Evolutionary conservation across 2,113 vertebrate species (phyloP).

Genomic region (Trachemys scripta): DNA sequence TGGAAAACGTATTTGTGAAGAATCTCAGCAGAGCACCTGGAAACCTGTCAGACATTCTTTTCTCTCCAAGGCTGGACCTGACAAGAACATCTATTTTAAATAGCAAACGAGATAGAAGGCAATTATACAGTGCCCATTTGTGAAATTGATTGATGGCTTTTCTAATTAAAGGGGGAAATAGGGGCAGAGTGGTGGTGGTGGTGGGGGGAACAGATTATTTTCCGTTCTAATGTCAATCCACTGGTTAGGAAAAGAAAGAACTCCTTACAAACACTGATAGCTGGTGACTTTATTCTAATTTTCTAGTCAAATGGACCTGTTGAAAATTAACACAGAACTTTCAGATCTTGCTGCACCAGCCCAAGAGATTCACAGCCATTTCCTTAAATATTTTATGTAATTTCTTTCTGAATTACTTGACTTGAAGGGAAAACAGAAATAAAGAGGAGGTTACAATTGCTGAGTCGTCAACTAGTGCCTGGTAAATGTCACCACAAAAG

Average conservation of each 20-base stretch:
- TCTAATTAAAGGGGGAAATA: background rate
- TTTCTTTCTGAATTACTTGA: background rate
- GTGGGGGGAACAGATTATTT: background rate
- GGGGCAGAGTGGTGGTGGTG: accelerated
- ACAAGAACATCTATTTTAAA: background rate
- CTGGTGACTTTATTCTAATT: background rate
- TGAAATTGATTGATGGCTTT: background rate
- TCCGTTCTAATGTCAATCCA: background rate
- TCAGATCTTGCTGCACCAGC: accelerated
- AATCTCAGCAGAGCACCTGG: background rate
- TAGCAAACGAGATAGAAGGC: background rate
- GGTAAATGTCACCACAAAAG: background rate
- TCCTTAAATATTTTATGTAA: background rate
- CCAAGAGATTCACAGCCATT: background rate
- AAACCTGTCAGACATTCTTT: constrained; percentile 12
- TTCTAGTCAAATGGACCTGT: background rate
- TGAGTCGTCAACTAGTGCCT: background rate
- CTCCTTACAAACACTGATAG: background rate
- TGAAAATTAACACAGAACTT: background rate
- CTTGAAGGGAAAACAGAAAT: background rate
- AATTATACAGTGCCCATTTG: background rate
- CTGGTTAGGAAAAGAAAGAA: background rate
- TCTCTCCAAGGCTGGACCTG: background rate
- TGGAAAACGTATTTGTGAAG: background rate
- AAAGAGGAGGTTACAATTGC: accelerated